phyloP scores from a whole-genome alignment of 2,888 invertebrate genomes.

The Eristalis pertinax region DNA sequence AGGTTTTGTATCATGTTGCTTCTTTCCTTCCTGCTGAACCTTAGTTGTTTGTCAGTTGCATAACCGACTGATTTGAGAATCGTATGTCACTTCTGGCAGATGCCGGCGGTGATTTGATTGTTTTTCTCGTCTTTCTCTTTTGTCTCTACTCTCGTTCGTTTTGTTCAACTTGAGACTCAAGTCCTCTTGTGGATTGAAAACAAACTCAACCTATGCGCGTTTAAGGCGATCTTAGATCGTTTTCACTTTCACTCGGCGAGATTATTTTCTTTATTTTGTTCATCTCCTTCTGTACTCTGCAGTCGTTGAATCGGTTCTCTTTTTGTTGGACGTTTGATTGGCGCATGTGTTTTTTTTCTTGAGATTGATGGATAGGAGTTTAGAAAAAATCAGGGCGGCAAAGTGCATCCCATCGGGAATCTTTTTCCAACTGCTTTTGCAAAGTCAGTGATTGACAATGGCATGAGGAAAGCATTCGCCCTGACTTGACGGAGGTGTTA shows the following conservation, averaged over 20 bases:
- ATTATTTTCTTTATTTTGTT: constrained; percentile 41
- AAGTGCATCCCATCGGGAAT: neutral
- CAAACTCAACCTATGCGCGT: neutral
- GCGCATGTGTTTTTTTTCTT: neutral
- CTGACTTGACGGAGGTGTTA: neutral
- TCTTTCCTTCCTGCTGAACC: constrained; percentile 16
- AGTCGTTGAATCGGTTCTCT: neutral
- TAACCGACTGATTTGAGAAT: constrained; percentile 64
- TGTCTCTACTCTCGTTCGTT: constrained; percentile 3
- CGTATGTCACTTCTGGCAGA: constrained; percentile 46
- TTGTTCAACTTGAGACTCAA: constrained; percentile 47
- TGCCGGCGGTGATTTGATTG: constrained; percentile 40
- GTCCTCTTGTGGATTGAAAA: constrained; percentile 30
- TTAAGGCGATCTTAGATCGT: constrained; percentile 49
- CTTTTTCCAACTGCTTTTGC: neutral
- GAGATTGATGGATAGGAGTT: neutral
- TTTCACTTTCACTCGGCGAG: constrained; percentile 60
- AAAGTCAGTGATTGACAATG: neutral
- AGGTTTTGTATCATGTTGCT: neutral
- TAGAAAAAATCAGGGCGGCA: neutral
- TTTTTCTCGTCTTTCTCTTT: constrained; percentile 15
- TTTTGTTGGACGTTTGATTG: neutral
- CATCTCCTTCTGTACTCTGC: constrained; percentile 22
- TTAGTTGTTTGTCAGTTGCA: constrained; percentile 56
- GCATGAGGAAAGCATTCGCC: neutral